These are phyloP conservation scores for Epicampocera succincta DNA, from an alignment of 2,888 invertebrate species.

Conservation along the genomic window DNA sequence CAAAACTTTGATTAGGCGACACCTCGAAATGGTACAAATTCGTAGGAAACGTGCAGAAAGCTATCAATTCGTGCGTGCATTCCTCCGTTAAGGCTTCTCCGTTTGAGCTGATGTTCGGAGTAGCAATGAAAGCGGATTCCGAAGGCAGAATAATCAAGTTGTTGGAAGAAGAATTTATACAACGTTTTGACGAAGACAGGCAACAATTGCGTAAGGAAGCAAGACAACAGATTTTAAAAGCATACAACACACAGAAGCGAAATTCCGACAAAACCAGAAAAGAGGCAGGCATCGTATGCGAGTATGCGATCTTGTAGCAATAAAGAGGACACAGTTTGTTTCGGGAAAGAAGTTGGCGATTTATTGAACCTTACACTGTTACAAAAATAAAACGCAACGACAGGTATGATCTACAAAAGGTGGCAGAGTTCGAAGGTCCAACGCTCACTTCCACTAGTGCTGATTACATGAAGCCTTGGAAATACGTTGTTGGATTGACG, in stretches of 20 bases:
- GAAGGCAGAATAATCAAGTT: too few relatives aligned
- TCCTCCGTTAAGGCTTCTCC: too few relatives aligned
- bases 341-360: slow-evolving; percentile 19
- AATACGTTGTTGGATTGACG: too few relatives aligned
- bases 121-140: slow-evolving; percentile 1
- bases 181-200: too few relatives aligned
- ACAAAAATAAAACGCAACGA: slow-evolving; percentile 4
- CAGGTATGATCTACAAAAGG: background rate
- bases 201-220: slow-evolving; percentile 47
- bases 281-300: slow-evolving; percentile 32
- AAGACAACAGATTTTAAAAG: slow-evolving; percentile 48
- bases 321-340: too few relatives aligned
- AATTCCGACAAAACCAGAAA: slow-evolving; percentile 62
- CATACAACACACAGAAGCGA: too few relatives aligned
- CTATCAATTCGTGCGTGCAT: too few relatives aligned
- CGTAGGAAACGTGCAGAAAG: too few relatives aligned
- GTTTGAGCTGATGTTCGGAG: background rate
- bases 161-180: too few relatives aligned
- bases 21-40: too few relatives aligned
- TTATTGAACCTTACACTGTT: slow-evolving; percentile 7
- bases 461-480: too few relatives aligned
- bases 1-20: too few relatives aligned
- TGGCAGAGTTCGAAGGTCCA: background rate
- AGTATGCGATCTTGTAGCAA: slow-evolving; percentile 62
- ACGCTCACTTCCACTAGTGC: background rate